Evolutionary conservation across 2,113 vertebrate genomes (phyloP).

Genomic region (Dromaius novaehollandiae): DNA sequence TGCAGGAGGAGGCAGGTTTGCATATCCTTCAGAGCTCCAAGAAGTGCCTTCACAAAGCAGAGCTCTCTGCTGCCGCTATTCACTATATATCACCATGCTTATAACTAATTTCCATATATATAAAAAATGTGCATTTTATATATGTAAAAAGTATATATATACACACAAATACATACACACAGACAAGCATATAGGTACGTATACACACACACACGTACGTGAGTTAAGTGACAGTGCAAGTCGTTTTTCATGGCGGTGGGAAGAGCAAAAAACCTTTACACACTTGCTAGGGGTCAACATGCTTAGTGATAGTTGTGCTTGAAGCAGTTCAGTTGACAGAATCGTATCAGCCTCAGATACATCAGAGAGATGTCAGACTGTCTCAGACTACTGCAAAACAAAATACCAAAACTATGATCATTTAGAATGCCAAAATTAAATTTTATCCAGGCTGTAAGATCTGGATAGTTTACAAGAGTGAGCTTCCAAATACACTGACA

Average conservation of each 20-base stretch:
- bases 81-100: no score
- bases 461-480: background rate
- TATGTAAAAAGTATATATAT: no score
- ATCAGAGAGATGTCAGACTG: background rate
- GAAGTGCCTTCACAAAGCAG: no score
- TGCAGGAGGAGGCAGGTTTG: background rate
- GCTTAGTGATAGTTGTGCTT: background rate
- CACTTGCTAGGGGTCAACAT: background rate
- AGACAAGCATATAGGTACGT: rapidly evolving
- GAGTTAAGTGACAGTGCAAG: background rate
- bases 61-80: no score
- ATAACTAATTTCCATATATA: no score
- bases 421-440: background rate
- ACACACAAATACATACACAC: background rate
- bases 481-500: background rate
- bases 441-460: background rate
- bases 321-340: background rate
- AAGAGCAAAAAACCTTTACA: background rate
- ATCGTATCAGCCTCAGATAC: background rate
- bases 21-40: no score
- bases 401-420: background rate
- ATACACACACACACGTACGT: no score
- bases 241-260: rapidly evolving
- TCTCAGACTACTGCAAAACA: background rate
- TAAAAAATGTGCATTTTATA: no score